Evolutionary conservation across 1,140 invertebrate species (phyloP), one percentile per base, ranked within the genome.

Genomic region (Aradophagus sp.): DNA sequence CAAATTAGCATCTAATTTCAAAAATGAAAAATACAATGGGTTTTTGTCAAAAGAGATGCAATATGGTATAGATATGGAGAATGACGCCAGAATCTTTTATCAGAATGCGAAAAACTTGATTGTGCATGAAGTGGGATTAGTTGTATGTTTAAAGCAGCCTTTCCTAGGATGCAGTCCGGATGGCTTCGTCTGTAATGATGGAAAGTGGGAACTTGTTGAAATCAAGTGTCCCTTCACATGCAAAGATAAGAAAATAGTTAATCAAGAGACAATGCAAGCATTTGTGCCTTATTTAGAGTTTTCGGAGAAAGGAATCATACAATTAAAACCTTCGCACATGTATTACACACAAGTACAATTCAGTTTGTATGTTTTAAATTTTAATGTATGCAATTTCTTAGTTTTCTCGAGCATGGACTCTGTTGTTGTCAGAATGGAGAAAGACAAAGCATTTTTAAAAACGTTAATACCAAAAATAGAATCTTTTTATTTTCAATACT

Each of bases 161-260:
- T 77, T 70, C 55, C 56, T 79, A 15, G 73, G 47, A 19, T 63
- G 62, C 19, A 77, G 72, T 45, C 67, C 73, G 12, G 76, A 77
- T 65, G 75, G 73, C 14, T 52, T 77, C 35, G 63, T 77, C 3
- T n/a, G 62, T n/a, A 66, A 73, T 45, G 61, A 77, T 23, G 32
- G 35, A 16, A 35, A 23, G 12, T 53, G 1, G 1, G 63, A 66
- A 12, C 15, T 76, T 6, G 26, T 80, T 34, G 77, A 79, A 70
- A 70, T 80, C 20, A 78, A 76, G 63, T 78, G 76, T 56, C 72
- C 74, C 8, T 68, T 34, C 48, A 52, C 66, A 6, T 77, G 77
- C 41, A 15, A 70, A 26, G 55, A 74, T 38, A 61, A 62, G 31
- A 17, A 45, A 14, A 59, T 77, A 27, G 48, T 72, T 8, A 41